Percentiles rank a stretch among this genome's conserved stretches.
These are phyloP conservation scores for Bathynomus jamesi DNA, from an alignment of 1,140 invertebrate genomes.

Conservation along the genomic window DNA sequence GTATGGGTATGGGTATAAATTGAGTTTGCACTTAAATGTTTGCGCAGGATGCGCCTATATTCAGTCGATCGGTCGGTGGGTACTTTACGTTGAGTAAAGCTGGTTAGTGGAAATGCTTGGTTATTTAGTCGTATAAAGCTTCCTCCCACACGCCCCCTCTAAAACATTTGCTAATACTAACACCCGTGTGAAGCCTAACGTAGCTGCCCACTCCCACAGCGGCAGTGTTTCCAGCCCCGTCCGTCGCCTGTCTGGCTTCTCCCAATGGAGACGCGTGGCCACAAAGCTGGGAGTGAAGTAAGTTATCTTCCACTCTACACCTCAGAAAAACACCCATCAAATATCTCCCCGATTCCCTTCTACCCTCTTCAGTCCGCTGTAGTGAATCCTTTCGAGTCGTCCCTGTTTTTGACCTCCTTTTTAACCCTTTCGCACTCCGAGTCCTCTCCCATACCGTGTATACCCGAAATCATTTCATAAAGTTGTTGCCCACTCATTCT, in stretches of 20 bases:
- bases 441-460: not conserved
- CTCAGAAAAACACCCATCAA: too few relatives aligned
- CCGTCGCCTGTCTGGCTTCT: constrained; percentile 54
- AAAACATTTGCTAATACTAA: not conserved
- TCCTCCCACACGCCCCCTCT: too few relatives aligned
- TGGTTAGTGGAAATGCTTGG: too few relatives aligned
- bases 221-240: constrained; percentile 33
- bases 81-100: too few relatives aligned
- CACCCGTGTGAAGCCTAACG: not conserved
- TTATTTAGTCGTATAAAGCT: too few relatives aligned
- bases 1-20: too few relatives aligned
- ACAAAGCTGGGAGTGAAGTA: constrained; percentile 89
- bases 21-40: too few relatives aligned
- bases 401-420: not conserved
- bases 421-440: not conserved
- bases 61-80: too few relatives aligned
- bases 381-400: not conserved
- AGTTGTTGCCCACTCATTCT: not conserved
- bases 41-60: too few relatives aligned
- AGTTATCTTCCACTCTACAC: too few relatives aligned
- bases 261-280: constrained; percentile 80
- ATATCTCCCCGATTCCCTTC: not conserved
- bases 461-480: not conserved
- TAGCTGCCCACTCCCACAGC: constrained; percentile 11
- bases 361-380: not conserved